A percentile compares a stretch with the other conserved stretches of the same genome.
Conservation (phyloP, 2,888 invertebrate species). For the Chalcis sispes region DNA sequence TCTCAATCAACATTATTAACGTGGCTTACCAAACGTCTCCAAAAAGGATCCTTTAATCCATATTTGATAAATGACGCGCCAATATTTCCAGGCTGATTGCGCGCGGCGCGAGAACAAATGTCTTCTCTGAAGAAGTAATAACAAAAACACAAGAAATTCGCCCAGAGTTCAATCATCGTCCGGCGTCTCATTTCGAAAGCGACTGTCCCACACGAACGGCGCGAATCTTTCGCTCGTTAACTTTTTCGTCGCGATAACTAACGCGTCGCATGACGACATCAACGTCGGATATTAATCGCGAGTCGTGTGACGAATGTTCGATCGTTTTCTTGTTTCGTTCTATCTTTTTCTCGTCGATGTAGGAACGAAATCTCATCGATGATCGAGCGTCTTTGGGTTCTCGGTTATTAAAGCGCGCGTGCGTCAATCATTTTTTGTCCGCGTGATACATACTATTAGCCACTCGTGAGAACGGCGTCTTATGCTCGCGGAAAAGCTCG, state of each 20-base stretch:
- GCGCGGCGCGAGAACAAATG: constrained; percentile 2
- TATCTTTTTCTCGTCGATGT: constrained; percentile 22
- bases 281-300: constrained; percentile 41
- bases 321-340: constrained; percentile 37
- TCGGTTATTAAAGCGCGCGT: constrained; percentile 9
- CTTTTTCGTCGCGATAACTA: not conserved
- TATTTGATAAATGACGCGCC: constrained; percentile 46
- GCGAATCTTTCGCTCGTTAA: constrained; percentile 54
- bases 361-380: constrained; percentile 13
- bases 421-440: constrained; percentile 8
- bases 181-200: constrained; percentile 24
- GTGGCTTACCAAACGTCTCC: not conserved
- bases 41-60: constrained; percentile 36
- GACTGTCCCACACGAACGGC: constrained; percentile 40
- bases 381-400: constrained; percentile 13
- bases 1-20: too few relatives aligned
- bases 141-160: constrained; percentile 28
- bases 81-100: not conserved
- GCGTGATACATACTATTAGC: too few relatives aligned
- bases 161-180: constrained; percentile 37
- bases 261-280: not conserved
- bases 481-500: too few relatives aligned
- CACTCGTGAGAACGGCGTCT: not conserved
- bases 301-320: constrained; percentile 31
- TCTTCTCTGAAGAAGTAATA: not conserved